Conservation (phyloP, 2,797 vertebrate genomes). For the Bradypodion ventrale region DNA sequence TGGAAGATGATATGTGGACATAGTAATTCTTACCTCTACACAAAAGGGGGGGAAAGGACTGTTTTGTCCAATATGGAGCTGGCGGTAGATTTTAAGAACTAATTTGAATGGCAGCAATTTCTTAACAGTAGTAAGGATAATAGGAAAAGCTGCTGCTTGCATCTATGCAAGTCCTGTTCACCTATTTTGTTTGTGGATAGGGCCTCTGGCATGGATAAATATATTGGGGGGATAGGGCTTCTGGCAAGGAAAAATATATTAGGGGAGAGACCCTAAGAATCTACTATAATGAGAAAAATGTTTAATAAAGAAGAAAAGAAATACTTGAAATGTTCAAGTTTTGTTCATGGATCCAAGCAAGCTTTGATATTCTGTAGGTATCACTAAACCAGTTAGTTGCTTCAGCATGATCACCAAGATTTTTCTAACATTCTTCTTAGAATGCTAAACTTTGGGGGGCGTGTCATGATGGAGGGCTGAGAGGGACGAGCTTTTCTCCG, state of each 20-base stretch:
- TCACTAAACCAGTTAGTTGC: background rate
- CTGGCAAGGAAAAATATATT: background rate
- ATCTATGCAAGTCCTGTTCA: background rate
- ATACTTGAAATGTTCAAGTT: background rate
- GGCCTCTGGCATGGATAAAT: background rate
- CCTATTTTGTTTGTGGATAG: background rate
- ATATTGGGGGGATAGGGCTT: background rate
- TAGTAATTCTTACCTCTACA: background rate
- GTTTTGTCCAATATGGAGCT: background rate
- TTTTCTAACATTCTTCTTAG: too few species aligned
- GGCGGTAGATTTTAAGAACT: too few species aligned
- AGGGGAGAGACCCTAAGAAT: background rate
- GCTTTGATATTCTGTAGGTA: conserved; percentile 4
- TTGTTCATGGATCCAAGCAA: background rate
- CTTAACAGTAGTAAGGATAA: too few species aligned
- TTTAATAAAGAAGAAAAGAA: conserved; percentile 26
- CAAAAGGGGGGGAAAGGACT: background rate
- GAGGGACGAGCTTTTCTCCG: too few species aligned
- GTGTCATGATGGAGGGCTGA: too few species aligned
- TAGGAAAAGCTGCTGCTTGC: background rate
- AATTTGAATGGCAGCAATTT: too few species aligned
- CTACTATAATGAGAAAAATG: background rate
- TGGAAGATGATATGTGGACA: background rate
- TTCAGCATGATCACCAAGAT: conserved; percentile 11
- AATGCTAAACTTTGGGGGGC: too few species aligned